Conservation (phyloP, 2,797 vertebrate species). For the Sternotherus odoratus region DNA sequence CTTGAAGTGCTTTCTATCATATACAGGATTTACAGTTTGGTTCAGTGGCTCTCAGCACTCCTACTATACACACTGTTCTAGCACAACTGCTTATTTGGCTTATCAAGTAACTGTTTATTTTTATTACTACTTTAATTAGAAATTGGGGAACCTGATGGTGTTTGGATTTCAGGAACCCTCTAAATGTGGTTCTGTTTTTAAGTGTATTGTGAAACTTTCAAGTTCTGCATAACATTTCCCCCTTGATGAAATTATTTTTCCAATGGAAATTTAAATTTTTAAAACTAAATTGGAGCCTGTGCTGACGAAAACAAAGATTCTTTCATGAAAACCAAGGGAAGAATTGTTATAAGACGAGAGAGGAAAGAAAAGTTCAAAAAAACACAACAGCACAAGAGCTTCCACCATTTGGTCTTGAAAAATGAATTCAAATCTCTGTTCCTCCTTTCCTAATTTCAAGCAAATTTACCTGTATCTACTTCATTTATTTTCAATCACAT, state of each 20-base stretch:
- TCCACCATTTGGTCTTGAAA: slow-evolving; percentile 5
- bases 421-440: slow-evolving; percentile 59
- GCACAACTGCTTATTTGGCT: background rate
- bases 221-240: slow-evolving; percentile 55
- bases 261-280: slow-evolving; percentile 68
- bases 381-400: slow-evolving; percentile 21
- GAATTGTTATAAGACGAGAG: slow-evolving; percentile 31
- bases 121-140: background rate
- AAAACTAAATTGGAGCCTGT: slow-evolving; percentile 56
- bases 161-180: slow-evolving; percentile 39
- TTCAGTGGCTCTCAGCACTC: no score
- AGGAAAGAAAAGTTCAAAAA: slow-evolving; percentile 52
- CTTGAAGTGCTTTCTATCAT: no score
- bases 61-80: no score
- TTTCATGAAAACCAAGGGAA: no score
- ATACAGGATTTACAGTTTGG: no score
- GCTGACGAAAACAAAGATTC: slow-evolving; percentile 54
- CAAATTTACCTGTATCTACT: slow-evolving; percentile 24
- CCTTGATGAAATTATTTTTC: slow-evolving; percentile 63
- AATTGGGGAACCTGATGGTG: background rate
- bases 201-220: slow-evolving; percentile 52
- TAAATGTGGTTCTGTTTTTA: background rate
- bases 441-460: slow-evolving; percentile 41
- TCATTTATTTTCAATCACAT: slow-evolving; percentile 63
- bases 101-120: background rate